These are phyloP conservation scores for Oncorhynchus mykiss DNA, from an alignment of 2,113 vertebrate genomes.

Conservation along the genomic window DNA sequence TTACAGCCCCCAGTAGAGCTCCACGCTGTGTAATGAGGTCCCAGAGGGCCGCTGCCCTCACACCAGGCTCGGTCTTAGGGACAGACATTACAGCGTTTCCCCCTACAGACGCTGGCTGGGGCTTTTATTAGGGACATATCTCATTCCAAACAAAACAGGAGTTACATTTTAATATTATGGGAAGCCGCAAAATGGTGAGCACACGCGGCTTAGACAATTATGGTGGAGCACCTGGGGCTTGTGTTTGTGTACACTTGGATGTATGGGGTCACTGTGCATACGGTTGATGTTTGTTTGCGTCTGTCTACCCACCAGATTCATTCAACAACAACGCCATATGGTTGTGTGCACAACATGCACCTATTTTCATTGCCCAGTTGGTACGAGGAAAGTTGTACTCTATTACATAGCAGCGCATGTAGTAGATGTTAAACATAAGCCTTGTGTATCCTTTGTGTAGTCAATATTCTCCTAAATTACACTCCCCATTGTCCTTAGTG, in stretches of 20 bases:
- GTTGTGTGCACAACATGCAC: background rate
- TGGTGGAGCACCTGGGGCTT: slow-evolving; percentile 25
- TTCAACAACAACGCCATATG: background rate
- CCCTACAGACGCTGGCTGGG: slow-evolving; percentile 10
- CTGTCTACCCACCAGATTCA: background rate
- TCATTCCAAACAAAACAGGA: slow-evolving; percentile 22
- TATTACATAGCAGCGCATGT: background rate
- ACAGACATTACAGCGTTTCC: slow-evolving; percentile 26
- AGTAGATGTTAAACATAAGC: background rate
- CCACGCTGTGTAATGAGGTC: slow-evolving; percentile 63
- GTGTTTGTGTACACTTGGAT: slow-evolving; percentile 4
- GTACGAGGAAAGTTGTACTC: background rate
- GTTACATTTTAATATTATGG: slow-evolving; percentile 15
- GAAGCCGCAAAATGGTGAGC: slow-evolving; percentile 14
- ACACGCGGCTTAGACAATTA: background rate
- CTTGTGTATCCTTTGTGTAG: background rate
- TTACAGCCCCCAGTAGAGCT: slow-evolving; percentile 52
- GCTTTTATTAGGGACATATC: slow-evolving; percentile 28
- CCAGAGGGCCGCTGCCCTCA: slow-evolving; percentile 34
- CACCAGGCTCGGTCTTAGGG: slow-evolving; percentile 27
- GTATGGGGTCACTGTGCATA: background rate
- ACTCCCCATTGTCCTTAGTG: background rate
- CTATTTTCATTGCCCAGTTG: background rate
- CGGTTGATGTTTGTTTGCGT: background rate
- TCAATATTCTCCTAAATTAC: background rate